phyloP scores from a whole-genome alignment of 2,113 vertebrate genomes.

The Peromyscus polionotus region DNA sequence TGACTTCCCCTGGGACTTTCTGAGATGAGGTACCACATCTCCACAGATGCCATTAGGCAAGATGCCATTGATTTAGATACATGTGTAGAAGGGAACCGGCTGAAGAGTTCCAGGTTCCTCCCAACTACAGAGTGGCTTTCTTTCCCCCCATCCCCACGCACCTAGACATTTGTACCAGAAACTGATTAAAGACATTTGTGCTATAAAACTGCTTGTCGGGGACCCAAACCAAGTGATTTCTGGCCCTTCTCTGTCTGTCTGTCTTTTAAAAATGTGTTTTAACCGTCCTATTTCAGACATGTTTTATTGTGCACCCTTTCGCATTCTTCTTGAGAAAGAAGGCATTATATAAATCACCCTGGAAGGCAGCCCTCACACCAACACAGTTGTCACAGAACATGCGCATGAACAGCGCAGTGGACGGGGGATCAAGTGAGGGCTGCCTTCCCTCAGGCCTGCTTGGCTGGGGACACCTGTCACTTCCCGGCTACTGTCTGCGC shows the following conservation, averaged over 20 bases:
- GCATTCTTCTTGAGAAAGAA: slow-evolving; percentile 52
- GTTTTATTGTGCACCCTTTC: slow-evolving; percentile 65
- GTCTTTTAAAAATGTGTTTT: slow-evolving; percentile 60
- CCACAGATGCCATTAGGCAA: background rate
- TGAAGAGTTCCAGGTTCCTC: background rate
- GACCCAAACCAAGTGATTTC: slow-evolving; percentile 64
- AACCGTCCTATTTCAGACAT: slow-evolving; percentile 56
- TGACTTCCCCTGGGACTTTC: background rate
- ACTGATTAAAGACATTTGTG: slow-evolving; percentile 47
- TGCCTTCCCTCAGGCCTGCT: background rate
- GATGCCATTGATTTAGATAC: background rate
- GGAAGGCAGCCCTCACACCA: slow-evolving; percentile 45
- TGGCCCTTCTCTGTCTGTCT: slow-evolving; percentile 48
- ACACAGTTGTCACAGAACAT: background rate
- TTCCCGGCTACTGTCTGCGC: background rate
- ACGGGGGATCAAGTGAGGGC: background rate
- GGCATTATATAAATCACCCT: slow-evolving; percentile 39
- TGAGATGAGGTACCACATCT: background rate
- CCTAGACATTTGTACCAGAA: background rate
- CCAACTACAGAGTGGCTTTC: background rate
- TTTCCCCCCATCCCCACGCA: background rate
- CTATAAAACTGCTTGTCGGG: slow-evolving; percentile 59
- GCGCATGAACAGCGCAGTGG: background rate
- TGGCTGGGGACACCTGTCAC: background rate
- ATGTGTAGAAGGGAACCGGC: background rate